Base-by-base conservation (phyloP, 2,797 vertebrate species). In the Myripristis jacobus region DNA sequence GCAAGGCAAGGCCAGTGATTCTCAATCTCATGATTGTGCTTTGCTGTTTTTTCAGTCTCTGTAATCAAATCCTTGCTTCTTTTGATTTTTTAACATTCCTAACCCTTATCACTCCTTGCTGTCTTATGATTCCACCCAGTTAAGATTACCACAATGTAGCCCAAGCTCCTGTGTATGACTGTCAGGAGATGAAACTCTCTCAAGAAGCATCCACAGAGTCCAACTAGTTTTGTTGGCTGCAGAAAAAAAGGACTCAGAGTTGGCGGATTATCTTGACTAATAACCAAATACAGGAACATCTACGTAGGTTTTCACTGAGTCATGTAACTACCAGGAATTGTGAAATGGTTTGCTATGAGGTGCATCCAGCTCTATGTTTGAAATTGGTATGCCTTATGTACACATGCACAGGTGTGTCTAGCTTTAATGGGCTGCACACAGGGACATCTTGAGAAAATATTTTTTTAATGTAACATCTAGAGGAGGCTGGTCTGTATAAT, bases 291-390 rank as follows among this genome's bases (percentile, higher is more conserved):
- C 73, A 75, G 82, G 75, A 88, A 77, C 58, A 67, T 89, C 83
- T 56, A 22, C 73, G 19, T 41, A 77, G 70, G 48, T 38, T 73
- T 73, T 88, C 60, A 38, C 67, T 89, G 85, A 90, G 81, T 86
- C 85, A 85, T 68, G 62, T 6, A 71, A 21, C 60, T 82, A 80
- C 81, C 88, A 43, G 80, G 84, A 87, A 87, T 84, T 86, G 87
- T 86, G 82, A 89, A 90, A 88, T 46, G 62, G 63, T 84, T 85
- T 25, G 62, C 76, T 79, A 78, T 77, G 73, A 80, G 76, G 55
- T 82, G 72, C 66, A 74, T 77, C 79, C 44, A 19, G 66, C 79
- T 51, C 29, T 75, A 74, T 65, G 78, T 80, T 71, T 67, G 53
- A 44, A 25, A 0, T 59, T 79, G 73, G 79, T 76, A 82, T 87